Evolutionary conservation across 2,888 invertebrate species (phyloP).

Genomic region (Ceriagrion tenellum): DNA sequence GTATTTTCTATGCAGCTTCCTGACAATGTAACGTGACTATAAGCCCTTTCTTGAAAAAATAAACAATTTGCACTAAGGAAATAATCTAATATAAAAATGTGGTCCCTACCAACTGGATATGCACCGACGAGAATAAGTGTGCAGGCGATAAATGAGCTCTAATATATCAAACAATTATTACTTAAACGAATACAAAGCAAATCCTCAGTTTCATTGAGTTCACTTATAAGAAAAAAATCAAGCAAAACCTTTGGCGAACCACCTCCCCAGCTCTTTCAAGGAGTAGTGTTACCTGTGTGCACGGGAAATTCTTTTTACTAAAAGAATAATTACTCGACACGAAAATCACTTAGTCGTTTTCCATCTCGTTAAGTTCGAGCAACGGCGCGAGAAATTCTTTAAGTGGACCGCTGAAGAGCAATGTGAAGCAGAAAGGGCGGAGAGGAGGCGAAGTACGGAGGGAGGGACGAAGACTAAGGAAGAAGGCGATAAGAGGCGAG

Average conservation of each 20-base stretch:
- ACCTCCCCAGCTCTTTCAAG: neutral
- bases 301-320: neutral
- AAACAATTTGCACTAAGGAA: no score
- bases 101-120: no score
- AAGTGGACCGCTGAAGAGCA: neutral
- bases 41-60: no score
- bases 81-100: no score
- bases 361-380: constrained; percentile 41
- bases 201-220: no score
- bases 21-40: no score
- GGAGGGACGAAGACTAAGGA: neutral
- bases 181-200: no score
- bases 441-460: neutral
- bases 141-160: no score
- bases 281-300: neutral
- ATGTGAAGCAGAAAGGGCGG: neutral
- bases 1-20: no score
- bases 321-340: neutral
- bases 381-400: constrained; percentile 21
- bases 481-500: neutral
- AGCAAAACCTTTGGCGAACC: neutral
- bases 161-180: no score
- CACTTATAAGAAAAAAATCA: no score
- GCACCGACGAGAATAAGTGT: no score
- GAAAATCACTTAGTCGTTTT: constrained; percentile 45